Conservation (phyloP, 2,888 invertebrate species). For the Hylaea fasciaria region DNA sequence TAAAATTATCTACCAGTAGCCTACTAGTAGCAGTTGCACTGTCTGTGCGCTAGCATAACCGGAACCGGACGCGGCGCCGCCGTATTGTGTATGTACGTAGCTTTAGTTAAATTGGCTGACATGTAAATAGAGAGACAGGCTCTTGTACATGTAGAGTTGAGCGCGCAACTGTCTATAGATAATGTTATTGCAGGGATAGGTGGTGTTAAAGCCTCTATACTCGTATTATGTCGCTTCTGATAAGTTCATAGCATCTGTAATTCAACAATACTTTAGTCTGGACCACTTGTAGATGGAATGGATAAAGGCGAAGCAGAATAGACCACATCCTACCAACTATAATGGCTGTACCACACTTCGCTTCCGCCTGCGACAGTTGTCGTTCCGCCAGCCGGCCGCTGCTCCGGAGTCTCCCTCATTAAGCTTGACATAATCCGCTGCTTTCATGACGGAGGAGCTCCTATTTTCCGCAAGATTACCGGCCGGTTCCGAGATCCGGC, state of each 20-base stretch:
- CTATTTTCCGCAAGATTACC: conserved; percentile 38
- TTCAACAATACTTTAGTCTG: too few species aligned
- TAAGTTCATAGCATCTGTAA: too few species aligned
- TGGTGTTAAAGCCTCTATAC: too few species aligned
- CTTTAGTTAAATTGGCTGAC: conserved; percentile 2
- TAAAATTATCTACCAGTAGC: conserved; percentile 4
- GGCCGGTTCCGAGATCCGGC: conserved; percentile 31
- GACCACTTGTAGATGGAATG: too few species aligned
- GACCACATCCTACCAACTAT: too few species aligned
- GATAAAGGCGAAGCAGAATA: too few species aligned
- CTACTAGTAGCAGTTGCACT: not conserved
- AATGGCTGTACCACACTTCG: not conserved
- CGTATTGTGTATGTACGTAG: conserved; percentile 43
- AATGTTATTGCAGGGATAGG: too few species aligned
- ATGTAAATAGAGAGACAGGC: not conserved
- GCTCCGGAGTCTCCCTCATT: conserved; percentile 30
- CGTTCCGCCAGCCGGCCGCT: conserved; percentile 1
- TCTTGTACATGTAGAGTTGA: too few species aligned
- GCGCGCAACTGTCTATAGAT: too few species aligned
- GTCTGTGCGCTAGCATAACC: conserved; percentile 50
- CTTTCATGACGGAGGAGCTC: conserved; percentile 30
- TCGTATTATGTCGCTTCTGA: too few species aligned
- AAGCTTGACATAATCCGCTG: conserved; percentile 38
- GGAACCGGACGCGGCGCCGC: conserved; percentile 54
- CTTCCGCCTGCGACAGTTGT: conserved; percentile 15